Percentiles rank a stretch among this genome's conserved stretches.
These are phyloP conservation scores for Chaitophorus viminalis DNA, from an alignment of 2,888 invertebrate species.

Conservation along the genomic window DNA sequence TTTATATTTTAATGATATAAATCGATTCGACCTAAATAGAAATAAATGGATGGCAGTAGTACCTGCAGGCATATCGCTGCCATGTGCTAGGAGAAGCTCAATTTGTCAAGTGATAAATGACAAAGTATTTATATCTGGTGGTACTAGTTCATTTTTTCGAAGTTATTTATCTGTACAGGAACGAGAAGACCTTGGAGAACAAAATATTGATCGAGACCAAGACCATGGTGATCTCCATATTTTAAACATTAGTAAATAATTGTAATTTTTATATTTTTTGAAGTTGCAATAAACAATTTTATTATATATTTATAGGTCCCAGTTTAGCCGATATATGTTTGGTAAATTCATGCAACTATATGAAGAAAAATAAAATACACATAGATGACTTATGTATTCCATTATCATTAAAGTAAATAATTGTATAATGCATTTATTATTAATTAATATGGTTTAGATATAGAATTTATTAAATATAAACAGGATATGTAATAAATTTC, in stretches of 20 bases:
- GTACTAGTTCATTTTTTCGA: conserved; percentile 73
- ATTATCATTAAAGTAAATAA: too few species aligned
- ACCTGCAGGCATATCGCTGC: conserved; percentile 73
- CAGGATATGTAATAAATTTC: background rate
- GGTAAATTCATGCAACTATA: background rate
- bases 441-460: too few species aligned
- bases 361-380: background rate
- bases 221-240: conserved; percentile 87
- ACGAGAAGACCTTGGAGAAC: conserved; percentile 67
- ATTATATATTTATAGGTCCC: conserved; percentile 62
- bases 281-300: background rate
- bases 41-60: conserved; percentile 74
- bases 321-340: conserved; percentile 48
- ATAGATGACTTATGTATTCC: conserved; percentile 3
- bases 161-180: conserved; percentile 64
- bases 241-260: conserved; percentile 75
- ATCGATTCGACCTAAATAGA: conserved; percentile 75
- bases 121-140: conserved; percentile 86
- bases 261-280: background rate
- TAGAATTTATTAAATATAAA: background rate
- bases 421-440: too few species aligned
- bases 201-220: conserved; percentile 69
- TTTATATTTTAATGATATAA: conserved; percentile 85
- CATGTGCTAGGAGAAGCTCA: conserved; percentile 78
- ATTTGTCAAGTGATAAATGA: conserved; percentile 81